A percentile compares a stretch with the other conserved stretches of the same genome.
These are phyloP conservation scores for Drosophila infuscata DNA, from an alignment of 2,888 invertebrate species.

Conservation along the genomic window DNA sequence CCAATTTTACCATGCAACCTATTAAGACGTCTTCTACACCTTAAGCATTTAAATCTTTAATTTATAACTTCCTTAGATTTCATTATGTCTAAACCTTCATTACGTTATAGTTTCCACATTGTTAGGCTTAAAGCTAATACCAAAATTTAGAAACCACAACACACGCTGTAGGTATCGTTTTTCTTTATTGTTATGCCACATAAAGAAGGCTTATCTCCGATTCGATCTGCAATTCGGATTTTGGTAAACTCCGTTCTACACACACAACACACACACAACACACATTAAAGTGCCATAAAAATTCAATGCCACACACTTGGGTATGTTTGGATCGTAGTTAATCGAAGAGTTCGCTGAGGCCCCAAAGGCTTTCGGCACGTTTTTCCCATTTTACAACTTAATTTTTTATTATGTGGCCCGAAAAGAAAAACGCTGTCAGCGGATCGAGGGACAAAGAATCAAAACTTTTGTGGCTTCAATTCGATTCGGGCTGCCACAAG, in stretches of 20 bases:
- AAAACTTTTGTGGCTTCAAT: conserved; percentile 64
- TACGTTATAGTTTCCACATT: conserved; percentile 12
- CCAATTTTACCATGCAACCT: background rate
- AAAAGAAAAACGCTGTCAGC: conserved; percentile 36
- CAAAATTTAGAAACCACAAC: conserved; percentile 18
- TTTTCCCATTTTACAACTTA: conserved; percentile 74
- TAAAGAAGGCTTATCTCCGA: conserved; percentile 31
- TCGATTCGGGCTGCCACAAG: conserved; percentile 42
- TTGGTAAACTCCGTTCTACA: conserved; percentile 1
- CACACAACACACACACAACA: conserved; percentile 4
- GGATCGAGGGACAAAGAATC: conserved; percentile 60
- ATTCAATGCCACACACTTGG: conserved; percentile 41
- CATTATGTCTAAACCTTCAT: conserved; percentile 1
- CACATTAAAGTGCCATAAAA: conserved; percentile 46
- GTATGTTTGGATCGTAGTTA: conserved; percentile 33
- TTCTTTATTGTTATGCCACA: conserved; percentile 7
- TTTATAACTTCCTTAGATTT: background rate
- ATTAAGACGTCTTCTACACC: background rate
- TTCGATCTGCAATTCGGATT: conserved; percentile 20
- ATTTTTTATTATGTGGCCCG: conserved; percentile 59
- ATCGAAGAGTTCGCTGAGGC: conserved; percentile 47
- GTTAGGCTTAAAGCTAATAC: background rate
- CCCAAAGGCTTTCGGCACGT: conserved; percentile 69
- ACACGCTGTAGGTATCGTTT: conserved; percentile 18
- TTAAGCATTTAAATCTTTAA: conserved; percentile 17